These are phyloP conservation scores for Cyprinodon brontotheroides DNA, from an alignment of 2,113 vertebrate species.

Conservation along the genomic window DNA sequence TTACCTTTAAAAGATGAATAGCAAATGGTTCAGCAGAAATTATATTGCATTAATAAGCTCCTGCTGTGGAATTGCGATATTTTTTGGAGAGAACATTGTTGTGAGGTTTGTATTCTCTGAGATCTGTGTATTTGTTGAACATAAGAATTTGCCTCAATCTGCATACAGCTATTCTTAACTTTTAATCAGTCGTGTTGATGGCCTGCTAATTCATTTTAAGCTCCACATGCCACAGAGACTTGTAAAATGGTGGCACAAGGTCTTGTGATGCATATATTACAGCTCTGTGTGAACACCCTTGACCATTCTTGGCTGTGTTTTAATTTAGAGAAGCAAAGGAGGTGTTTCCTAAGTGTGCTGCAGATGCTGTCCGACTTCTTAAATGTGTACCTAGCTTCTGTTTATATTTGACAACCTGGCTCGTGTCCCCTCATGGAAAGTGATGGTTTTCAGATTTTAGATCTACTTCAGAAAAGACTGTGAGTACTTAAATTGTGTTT, in stretches of 20 bases:
- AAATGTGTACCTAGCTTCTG: not conserved
- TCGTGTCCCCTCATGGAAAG: not conserved
- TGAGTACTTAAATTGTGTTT: conserved; percentile 28
- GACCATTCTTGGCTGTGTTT: not conserved
- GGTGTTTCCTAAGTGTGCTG: not conserved
- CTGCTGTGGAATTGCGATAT: not conserved
- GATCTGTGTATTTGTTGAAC: not conserved
- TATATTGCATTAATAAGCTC: not conserved
- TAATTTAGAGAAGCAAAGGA: not conserved
- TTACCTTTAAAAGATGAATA: not conserved
- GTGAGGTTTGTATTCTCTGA: not conserved
- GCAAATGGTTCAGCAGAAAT: not conserved
- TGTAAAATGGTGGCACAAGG: not conserved
- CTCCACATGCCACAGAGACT: conserved; percentile 1
- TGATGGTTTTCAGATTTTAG: conserved; percentile 8
- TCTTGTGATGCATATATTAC: conserved; percentile 9
- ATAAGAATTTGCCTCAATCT: not conserved
- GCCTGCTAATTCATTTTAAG: not conserved
- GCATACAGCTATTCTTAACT: not conserved
- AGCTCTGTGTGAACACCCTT: conserved; percentile 8
- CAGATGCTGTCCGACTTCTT: not conserved
- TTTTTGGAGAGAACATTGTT: not conserved
- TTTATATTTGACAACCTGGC: conserved; percentile 5
- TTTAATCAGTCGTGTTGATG: not conserved
- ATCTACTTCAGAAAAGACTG: conserved; percentile 6